These are phyloP conservation scores for Riptortus pedestris DNA, from an alignment of 1,140 invertebrate species.

Conservation along the genomic window DNA sequence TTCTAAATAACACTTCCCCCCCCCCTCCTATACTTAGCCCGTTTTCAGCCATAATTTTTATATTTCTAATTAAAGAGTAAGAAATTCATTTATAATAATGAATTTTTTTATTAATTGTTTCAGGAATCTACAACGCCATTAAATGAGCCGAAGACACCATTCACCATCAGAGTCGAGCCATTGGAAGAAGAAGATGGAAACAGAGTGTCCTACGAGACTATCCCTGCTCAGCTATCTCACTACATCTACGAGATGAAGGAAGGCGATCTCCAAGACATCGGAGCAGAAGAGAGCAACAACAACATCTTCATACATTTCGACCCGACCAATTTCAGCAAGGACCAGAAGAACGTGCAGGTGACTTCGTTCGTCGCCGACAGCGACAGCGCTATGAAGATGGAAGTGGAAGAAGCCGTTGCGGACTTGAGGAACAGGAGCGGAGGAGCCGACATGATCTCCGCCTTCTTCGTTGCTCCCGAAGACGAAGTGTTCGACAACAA, in stretches of 20 bases:
- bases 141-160: neutral
- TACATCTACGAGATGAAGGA: constrained; percentile 14
- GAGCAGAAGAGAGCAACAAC: constrained; percentile 13
- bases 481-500: constrained; percentile 21
- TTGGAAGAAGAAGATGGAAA: neutral
- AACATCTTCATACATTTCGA: constrained; percentile 15
- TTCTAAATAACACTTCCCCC: no score
- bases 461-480: constrained; percentile 26
- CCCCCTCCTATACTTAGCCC: no score
- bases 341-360: constrained; percentile 21
- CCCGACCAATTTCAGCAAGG: constrained; percentile 4
- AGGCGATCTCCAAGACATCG: constrained; percentile 13
- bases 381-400: constrained; percentile 19
- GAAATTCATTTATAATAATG: neutral
- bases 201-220: no score
- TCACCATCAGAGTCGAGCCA: neutral
- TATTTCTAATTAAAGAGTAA: neutral
- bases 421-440: constrained; percentile 5
- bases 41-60: no score
- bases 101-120: neutral
- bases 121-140: neutral
- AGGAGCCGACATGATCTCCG: constrained; percentile 27
- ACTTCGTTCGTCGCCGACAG: constrained; percentile 30
- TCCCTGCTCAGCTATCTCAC: neutral
- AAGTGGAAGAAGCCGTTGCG: neutral